These are phyloP conservation scores for Cheilosia vernalis DNA, from an alignment of 2,888 invertebrate genomes.

Conservation along the genomic window DNA sequence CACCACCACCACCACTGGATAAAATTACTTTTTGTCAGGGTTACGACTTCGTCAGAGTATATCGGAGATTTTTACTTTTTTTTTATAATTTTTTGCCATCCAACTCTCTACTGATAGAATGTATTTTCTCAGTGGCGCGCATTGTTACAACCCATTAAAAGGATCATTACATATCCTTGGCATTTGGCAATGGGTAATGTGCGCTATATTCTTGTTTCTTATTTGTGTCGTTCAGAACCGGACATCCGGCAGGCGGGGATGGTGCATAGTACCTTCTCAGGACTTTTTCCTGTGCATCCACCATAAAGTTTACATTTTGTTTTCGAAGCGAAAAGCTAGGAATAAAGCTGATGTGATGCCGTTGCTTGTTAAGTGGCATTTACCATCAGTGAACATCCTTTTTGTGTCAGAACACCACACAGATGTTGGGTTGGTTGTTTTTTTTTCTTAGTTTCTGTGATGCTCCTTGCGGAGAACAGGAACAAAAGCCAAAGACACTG, in stretches of 20 bases:
- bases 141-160: constrained; percentile 74
- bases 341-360: constrained; percentile 54
- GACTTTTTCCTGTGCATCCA: constrained; percentile 60
- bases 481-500: constrained; percentile 63
- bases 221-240: constrained; percentile 58
- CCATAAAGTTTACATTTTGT: constrained; percentile 74
- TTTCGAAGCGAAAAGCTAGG: constrained; percentile 21
- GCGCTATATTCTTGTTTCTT: constrained; percentile 67
- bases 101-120: constrained; percentile 39
- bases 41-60: constrained; percentile 58
- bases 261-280: constrained; percentile 29
- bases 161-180: constrained; percentile 75
- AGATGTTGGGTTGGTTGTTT: constrained; percentile 8
- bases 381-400: constrained; percentile 73
- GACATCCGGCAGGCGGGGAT: constrained; percentile 58
- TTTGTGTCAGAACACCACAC: constrained; percentile 40
- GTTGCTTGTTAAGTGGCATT: constrained; percentile 73
- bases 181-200: constrained; percentile 72
- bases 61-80: constrained; percentile 7
- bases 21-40: constrained; percentile 74
- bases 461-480: constrained; percentile 3
- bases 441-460: not conserved
- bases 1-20: constrained; percentile 59
- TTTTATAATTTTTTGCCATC: not conserved
- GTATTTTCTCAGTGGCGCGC: constrained; percentile 70